A percentile compares a stretch with the other conserved stretches of the same genome.
These are phyloP conservation scores for Psilopogon haemacephalus DNA, from an alignment of 2,113 vertebrate species.

Conservation along the genomic window DNA sequence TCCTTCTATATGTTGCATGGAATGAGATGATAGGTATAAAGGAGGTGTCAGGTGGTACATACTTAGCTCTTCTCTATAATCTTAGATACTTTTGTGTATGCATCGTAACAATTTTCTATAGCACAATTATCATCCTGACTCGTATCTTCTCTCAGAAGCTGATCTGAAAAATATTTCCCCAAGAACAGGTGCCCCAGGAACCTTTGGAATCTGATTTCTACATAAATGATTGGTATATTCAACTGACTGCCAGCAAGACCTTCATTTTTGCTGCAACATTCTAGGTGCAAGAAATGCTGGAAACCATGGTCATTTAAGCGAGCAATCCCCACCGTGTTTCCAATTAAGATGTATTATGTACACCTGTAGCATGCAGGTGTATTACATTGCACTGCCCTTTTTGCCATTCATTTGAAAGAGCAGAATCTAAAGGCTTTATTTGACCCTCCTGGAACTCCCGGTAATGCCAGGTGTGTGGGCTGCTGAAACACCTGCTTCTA, in stretches of 20 bases:
- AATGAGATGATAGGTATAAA: not conserved
- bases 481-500: rapidly evolving
- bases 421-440: rapidly evolving
- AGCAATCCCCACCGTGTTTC: rapidly evolving
- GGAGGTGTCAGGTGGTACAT: not conserved
- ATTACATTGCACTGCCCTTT: not conserved
- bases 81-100: rapidly evolving
- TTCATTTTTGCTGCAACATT: rapidly evolving
- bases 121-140: not conserved
- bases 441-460: rapidly evolving
- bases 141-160: not conserved
- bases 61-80: not conserved
- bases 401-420: not conserved
- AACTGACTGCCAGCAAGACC: rapidly evolving
- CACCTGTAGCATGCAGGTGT: not conserved
- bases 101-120: not conserved
- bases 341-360: not conserved
- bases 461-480: rapidly evolving
- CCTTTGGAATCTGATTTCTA: not conserved
- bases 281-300: rapidly evolving
- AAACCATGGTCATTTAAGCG: not conserved
- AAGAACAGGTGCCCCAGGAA: not conserved
- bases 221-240: rapidly evolving
- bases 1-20: not conserved
- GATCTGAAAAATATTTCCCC: not conserved